phyloP scores from a whole-genome alignment of 2,797 vertebrate genomes.

The Acipenser oxyrinchus region DNA sequence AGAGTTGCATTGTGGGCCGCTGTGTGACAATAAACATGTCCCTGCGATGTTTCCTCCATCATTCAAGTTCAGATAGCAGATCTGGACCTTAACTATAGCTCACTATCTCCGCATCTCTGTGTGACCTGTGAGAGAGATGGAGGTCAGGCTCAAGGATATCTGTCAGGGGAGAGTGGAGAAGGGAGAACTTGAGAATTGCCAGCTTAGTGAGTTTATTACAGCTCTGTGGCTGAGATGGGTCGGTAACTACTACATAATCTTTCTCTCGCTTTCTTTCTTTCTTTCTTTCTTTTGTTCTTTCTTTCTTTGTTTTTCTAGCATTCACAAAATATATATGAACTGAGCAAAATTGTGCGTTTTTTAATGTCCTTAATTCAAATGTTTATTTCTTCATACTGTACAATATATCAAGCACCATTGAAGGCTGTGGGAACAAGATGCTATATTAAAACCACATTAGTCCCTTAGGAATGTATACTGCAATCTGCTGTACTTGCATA shows the following conservation, averaged over 20 bases:
- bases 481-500: too few relatives aligned
- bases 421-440: too few relatives aligned
- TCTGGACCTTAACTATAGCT: constrained; percentile 80
- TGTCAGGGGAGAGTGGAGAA: constrained; percentile 18
- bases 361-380: too few relatives aligned
- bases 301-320: too few relatives aligned
- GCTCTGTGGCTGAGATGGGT: constrained; percentile 25
- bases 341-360: too few relatives aligned
- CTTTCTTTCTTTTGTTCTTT: background rate
- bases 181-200: background rate
- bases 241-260: constrained; percentile 5
- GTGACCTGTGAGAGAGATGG: constrained; percentile 76
- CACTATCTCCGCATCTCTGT: constrained; percentile 79
- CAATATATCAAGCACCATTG: too few relatives aligned
- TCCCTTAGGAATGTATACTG: too few relatives aligned
- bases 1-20: constrained; percentile 66
- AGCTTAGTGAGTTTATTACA: constrained; percentile 48
- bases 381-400: too few relatives aligned
- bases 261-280: background rate
- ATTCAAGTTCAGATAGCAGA: constrained; percentile 85
- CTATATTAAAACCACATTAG: too few relatives aligned
- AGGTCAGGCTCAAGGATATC: constrained; percentile 86
- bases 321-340: too few relatives aligned
- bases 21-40: constrained; percentile 96
- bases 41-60: constrained; percentile 81